phyloP scores from a whole-genome alignment of 2,113 vertebrate genomes.

The Mesoclemmys tuberculata region DNA sequence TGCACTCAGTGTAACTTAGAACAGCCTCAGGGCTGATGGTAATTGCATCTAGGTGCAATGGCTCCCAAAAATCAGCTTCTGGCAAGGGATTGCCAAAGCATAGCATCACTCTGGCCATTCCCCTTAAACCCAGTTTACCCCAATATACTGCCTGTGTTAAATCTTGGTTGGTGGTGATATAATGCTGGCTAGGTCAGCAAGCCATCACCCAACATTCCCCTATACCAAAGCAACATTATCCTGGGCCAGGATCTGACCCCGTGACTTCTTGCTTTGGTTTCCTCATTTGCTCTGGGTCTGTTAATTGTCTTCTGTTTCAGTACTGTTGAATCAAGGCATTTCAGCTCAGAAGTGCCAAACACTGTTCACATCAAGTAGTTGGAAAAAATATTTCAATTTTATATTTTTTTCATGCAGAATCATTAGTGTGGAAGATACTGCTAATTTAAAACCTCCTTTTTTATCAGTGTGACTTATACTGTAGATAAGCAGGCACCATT shows the following conservation, averaged over 20 bases:
- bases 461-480: neutral
- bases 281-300: neutral
- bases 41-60: neutral
- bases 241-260: neutral
- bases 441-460: neutral
- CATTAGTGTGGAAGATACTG: neutral
- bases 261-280: neutral
- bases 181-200: neutral
- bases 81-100: neutral
- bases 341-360: neutral
- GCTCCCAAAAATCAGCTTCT: neutral
- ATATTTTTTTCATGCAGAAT: conserved; percentile 1
- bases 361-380: neutral
- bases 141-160: neutral
- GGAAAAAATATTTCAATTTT: conserved; percentile 7
- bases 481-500: neutral
- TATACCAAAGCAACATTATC: neutral
- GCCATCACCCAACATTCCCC: neutral
- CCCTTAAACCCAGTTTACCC: neutral
- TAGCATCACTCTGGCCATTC: neutral
- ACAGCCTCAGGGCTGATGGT: neutral
- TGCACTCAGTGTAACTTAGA: neutral
- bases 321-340: neutral
- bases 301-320: conserved; percentile 10
- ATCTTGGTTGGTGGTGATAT: neutral